Percentiles rank a stretch among this genome's conserved stretches.
Evolutionary conservation across 1,140 invertebrate genomes (phyloP).

Genomic region (Lepidurus couesii): DNA sequence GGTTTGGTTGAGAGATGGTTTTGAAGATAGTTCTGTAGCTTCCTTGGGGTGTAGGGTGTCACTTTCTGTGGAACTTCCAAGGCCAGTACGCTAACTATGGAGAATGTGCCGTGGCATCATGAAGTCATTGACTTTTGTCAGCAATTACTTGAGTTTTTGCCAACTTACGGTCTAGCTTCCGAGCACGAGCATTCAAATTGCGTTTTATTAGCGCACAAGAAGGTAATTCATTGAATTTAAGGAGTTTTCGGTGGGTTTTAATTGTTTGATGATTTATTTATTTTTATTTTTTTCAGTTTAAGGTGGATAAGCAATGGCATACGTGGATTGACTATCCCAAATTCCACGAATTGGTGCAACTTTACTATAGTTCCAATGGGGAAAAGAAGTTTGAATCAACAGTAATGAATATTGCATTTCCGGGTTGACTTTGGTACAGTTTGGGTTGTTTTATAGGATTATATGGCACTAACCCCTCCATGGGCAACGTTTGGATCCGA

Average conservation of each 20-base stretch:
- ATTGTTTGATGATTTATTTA: neutral
- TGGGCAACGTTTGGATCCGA: constrained; percentile 56
- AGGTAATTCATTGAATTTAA: constrained; percentile 42
- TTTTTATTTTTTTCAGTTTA: constrained; percentile 48
- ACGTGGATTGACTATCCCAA: constrained; percentile 61
- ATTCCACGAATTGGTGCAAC: constrained; percentile 51
- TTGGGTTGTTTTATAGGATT: constrained; percentile 46
- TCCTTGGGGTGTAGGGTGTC: constrained; percentile 50
- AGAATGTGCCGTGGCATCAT: constrained; percentile 61
- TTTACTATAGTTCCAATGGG: constrained; percentile 44
- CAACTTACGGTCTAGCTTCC: constrained; percentile 54
- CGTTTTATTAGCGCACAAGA: constrained; percentile 54
- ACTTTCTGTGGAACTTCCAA: constrained; percentile 60
- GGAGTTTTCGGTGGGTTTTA: neutral
- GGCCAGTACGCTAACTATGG: constrained; percentile 55
- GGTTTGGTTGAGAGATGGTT: constrained; percentile 14
- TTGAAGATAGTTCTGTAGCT: constrained; percentile 14
- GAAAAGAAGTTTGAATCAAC: constrained; percentile 27
- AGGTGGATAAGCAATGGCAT: constrained; percentile 52
- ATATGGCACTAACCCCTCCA: constrained; percentile 52
- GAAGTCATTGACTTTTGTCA: constrained; percentile 55
- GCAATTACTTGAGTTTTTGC: constrained; percentile 47
- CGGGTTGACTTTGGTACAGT: neutral
- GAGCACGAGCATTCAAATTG: constrained; percentile 64
- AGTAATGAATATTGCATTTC: neutral